phyloP scores from a whole-genome alignment of 2,888 invertebrate species.

The Flabesymbios commensalis region DNA sequence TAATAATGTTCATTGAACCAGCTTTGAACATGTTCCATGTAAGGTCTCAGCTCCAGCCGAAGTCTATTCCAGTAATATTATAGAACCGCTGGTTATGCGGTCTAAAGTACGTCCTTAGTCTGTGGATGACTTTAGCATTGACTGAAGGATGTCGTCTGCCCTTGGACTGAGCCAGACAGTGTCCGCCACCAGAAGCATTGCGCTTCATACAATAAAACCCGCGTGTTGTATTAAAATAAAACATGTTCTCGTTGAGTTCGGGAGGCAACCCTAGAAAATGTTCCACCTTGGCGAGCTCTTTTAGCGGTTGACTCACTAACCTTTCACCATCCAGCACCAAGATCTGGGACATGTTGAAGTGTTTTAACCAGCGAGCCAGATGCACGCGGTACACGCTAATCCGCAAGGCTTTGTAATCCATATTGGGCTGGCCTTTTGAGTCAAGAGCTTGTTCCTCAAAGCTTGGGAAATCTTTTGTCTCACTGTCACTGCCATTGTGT shows the following conservation, averaged over 20 bases:
- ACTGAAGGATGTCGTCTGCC: constrained; percentile 85
- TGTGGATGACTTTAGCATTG: constrained; percentile 68
- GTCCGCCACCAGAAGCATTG: neutral
- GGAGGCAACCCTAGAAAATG: constrained; percentile 51
- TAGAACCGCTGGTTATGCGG: constrained; percentile 62
- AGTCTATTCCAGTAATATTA: constrained; percentile 87
- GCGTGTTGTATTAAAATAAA: constrained; percentile 95
- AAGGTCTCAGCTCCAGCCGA: constrained; percentile 74
- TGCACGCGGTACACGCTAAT: constrained; percentile 67
- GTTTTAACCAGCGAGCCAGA: constrained; percentile 87
- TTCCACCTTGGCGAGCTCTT: constrained; percentile 52
- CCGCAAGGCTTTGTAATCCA: constrained; percentile 50
- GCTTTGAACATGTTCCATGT: no score
- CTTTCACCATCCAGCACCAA: constrained; percentile 78
- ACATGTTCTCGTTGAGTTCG: constrained; percentile 70
- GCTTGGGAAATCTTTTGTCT: no score
- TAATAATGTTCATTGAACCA: no score
- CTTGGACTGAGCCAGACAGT: constrained; percentile 87
- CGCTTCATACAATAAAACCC: constrained; percentile 82
- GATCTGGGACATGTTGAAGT: constrained; percentile 88
- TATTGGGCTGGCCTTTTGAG: neutral
- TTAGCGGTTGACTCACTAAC: constrained; percentile 50
- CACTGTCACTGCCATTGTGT: neutral
- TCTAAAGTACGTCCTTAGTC: constrained; percentile 47
- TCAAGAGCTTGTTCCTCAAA: neutral